phyloP scores from a whole-genome alignment of 2,113 vertebrate genomes.

The Dipodomys merriami region DNA sequence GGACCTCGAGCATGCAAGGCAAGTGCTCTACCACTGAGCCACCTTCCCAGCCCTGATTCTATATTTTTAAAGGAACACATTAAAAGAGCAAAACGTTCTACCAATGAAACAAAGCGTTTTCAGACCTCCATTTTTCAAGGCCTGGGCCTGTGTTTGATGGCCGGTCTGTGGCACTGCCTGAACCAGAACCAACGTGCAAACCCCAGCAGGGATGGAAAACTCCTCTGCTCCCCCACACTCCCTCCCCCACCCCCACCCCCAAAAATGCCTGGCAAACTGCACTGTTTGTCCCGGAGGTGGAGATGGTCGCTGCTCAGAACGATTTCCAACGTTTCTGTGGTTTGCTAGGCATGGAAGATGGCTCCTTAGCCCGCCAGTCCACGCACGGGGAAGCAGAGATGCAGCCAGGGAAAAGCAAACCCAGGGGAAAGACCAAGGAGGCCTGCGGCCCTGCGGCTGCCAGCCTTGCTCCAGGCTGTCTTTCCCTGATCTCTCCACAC shows the following conservation, averaged over 20 bases:
- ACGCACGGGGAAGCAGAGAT: constrained; percentile 35
- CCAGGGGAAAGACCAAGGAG: neutral
- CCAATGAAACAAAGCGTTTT: neutral
- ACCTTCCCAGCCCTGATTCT: too few species aligned
- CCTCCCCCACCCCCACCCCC: too few species aligned
- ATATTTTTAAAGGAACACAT: neutral
- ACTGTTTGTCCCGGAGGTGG: constrained; percentile 70
- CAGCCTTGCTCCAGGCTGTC: neutral
- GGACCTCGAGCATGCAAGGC: too few species aligned
- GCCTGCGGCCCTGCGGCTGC: neutral
- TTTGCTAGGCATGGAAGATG: constrained; percentile 54
- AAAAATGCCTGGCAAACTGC: neutral
- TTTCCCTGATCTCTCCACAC: neutral
- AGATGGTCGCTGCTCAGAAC: constrained; percentile 65
- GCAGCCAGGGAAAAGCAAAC: neutral
- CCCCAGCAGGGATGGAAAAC: constrained; percentile 39
- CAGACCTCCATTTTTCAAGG: constrained; percentile 34
- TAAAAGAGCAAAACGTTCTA: constrained; percentile 33
- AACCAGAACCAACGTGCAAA: constrained; percentile 24
- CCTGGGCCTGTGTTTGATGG: neutral
- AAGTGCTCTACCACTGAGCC: too few species aligned
- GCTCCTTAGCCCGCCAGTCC: constrained; percentile 1
- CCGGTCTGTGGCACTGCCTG: constrained; percentile 35
- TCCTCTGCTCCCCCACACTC: neutral
- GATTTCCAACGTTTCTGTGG: constrained; percentile 49